These are phyloP conservation scores for Cantharis rufa DNA, from an alignment of 2,888 invertebrate genomes.

Conservation along the genomic window DNA sequence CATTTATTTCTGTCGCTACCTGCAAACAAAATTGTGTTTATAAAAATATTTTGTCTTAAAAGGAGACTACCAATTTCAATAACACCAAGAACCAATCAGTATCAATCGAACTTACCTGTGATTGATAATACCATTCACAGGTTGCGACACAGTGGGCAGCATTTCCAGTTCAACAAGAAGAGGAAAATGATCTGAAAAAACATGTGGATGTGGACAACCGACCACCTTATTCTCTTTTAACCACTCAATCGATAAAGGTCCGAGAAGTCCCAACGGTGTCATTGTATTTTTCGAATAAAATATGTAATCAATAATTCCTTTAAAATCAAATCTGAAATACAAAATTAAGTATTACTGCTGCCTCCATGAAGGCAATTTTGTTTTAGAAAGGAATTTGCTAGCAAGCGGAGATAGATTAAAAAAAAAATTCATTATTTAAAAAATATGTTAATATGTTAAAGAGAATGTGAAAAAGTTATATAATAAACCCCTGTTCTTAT, in stretches of 20 bases:
- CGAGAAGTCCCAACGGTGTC: slow-evolving; percentile 92
- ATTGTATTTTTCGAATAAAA: slow-evolving; percentile 96
- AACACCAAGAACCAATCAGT: not conserved
- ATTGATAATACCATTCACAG: slow-evolving; percentile 79
- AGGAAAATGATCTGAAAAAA: slow-evolving; percentile 96
- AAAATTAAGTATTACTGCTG: slow-evolving; percentile 5
- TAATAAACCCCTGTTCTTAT: no score
- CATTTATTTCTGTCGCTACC: slow-evolving; percentile 53
- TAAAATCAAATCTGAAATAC: slow-evolving; percentile 90
- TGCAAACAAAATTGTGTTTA: slow-evolving; percentile 27
- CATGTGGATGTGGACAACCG: slow-evolving; percentile 96
- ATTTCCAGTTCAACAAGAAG: slow-evolving; percentile 89
- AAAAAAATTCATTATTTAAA: no score
- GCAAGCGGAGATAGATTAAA: no score
- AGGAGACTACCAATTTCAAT: no score
- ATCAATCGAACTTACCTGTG: slow-evolving; percentile 68
- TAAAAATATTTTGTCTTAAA: not conserved
- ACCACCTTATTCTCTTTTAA: slow-evolving; percentile 94
- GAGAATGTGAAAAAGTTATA: no score
- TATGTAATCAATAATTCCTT: slow-evolving; percentile 99
- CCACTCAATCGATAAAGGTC: slow-evolving; percentile 93
- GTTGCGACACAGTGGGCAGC: slow-evolving; percentile 73
- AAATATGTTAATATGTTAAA: no score
- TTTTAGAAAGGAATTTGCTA: not conserved
- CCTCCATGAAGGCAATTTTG: not conserved